Evolutionary conservation across 2,113 vertebrate genomes (phyloP).

Genomic region (Axis porcinus): DNA sequence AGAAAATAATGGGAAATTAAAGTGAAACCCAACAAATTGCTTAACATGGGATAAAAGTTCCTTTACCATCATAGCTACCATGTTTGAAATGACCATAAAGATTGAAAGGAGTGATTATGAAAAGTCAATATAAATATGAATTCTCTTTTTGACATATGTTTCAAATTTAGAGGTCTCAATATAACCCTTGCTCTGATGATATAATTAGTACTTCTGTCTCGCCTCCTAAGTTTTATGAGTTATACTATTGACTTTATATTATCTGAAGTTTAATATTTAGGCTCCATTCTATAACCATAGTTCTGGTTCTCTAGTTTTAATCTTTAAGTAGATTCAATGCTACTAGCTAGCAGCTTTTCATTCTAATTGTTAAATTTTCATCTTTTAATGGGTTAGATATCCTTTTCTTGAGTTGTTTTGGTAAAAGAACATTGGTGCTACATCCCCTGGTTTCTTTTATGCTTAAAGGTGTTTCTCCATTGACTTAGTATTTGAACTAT

Average conservation of each 20-base stretch:
- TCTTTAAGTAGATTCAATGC: not conserved
- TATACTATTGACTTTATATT: not conserved
- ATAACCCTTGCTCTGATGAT: not conserved
- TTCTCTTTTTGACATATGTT: not conserved
- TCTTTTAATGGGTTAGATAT: not conserved
- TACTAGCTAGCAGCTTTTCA: not conserved
- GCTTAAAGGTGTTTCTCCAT: not conserved
- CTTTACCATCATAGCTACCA: not conserved
- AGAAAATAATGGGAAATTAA: not conserved
- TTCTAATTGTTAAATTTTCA: not conserved
- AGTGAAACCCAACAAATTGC: not conserved
- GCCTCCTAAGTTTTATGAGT: not conserved
- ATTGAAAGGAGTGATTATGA: not conserved
- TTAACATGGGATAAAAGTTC: not conserved
- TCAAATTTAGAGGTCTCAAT: not conserved
- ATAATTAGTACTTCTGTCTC: not conserved
- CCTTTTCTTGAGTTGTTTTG: not conserved
- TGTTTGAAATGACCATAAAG: not conserved
- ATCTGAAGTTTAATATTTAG: not conserved
- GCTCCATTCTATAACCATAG: not conserved
- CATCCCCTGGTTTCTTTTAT: not conserved
- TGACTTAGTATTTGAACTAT: not conserved
- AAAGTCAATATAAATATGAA: not conserved
- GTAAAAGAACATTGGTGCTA: not conserved
- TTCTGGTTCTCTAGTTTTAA: not conserved